Conservation (phyloP, 37 sponge, comb jelly and placozoan genomes). For the Mnemiopsis leidyi region DNA sequence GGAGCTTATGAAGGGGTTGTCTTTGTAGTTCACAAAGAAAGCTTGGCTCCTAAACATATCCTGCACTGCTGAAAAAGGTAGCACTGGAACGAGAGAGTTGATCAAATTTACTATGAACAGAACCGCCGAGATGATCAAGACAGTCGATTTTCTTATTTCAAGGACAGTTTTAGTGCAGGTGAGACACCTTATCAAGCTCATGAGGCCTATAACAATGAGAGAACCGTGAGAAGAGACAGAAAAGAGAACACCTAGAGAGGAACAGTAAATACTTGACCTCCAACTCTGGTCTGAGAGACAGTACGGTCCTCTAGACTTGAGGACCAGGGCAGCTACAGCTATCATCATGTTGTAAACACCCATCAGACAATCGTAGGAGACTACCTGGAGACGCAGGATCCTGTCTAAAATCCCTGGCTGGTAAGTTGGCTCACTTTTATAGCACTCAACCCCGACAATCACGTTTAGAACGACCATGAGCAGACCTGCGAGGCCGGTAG, state of each 20-base stretch:
- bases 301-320: not conserved
- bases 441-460: not conserved
- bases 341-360: not conserved
- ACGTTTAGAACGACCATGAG: not conserved
- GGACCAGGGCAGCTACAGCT: not conserved
- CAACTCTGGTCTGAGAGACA: not conserved
- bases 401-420: not conserved
- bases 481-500: not conserved
- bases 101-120: not conserved
- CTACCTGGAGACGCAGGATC: not conserved
- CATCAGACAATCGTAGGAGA: constrained; percentile 23
- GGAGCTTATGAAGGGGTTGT: constrained; percentile 2
- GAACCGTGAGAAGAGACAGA: not conserved
- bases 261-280: constrained; percentile 19
- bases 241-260: constrained; percentile 8
- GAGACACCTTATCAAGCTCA: not conserved
- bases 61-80: not conserved
- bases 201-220: not conserved
- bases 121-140: not conserved
- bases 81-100: not conserved
- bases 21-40: not conserved
- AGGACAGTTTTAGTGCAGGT: not conserved
- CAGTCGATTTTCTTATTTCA: not conserved
- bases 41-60: not conserved
- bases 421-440: not conserved